Percentiles rank a stretch among this genome's conserved stretches.
phyloP scores from a whole-genome alignment of 2,888 invertebrate genomes.

The Phrixothrix hirtus region DNA sequence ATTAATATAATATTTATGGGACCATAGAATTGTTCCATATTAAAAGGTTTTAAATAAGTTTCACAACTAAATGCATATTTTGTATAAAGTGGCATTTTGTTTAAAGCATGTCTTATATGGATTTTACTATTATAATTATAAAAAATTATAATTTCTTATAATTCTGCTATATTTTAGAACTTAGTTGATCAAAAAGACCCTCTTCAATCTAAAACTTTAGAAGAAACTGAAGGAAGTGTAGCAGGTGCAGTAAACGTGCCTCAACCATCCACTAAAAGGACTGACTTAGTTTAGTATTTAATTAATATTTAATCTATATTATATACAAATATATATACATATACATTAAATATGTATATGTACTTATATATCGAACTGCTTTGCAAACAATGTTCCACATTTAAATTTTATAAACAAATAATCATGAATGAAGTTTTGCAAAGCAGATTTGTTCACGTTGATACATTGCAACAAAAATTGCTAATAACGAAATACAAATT shows the following conservation, averaged over 20 bases:
- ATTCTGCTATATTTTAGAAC: constrained; percentile 24
- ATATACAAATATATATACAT: no score
- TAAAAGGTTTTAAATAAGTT: no score
- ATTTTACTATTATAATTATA: no score
- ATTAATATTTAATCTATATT: no score
- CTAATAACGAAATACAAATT: constrained; percentile 8
- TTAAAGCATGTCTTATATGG: no score
- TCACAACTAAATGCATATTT: no score
- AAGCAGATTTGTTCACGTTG: constrained; percentile 18
- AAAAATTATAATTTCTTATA: not conserved
- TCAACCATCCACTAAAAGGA: constrained; percentile 32
- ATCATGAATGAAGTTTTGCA: constrained; percentile 12
- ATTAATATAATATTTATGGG: no score
- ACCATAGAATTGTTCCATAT: no score
- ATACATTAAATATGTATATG: constrained; percentile 14
- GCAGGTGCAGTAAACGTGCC: constrained; percentile 15
- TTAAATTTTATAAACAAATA: constrained; percentile 15
- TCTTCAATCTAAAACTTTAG: constrained; percentile 2
- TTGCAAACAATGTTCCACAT: constrained; percentile 13
- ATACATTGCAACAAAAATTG: constrained; percentile 4
- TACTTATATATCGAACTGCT: constrained; percentile 22
- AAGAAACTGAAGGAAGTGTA: constrained; percentile 18
- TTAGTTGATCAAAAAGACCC: constrained; percentile 38
- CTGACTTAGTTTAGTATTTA: constrained; percentile 31
- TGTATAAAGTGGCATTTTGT: no score